A percentile compares a stretch with the other conserved stretches of the same genome.
Evolutionary conservation across 1,140 invertebrate species (phyloP).

Genomic region (Drosophila tropicalis): DNA sequence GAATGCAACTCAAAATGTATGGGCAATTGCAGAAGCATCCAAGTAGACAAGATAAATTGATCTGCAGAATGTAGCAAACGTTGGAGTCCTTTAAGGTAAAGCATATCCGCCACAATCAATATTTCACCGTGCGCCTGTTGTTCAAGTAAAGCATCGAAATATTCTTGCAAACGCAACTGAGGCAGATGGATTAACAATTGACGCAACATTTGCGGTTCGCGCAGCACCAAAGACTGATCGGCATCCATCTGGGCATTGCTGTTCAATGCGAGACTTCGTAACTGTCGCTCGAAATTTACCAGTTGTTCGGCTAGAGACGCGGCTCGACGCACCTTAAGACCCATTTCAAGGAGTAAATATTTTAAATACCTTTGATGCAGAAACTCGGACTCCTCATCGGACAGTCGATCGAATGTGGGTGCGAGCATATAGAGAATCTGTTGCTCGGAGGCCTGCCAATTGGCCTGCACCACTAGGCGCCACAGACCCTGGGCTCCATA

Average conservation of each 20-base stretch:
- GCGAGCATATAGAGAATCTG: slow-evolving; percentile 65
- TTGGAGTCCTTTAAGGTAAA: slow-evolving; percentile 50
- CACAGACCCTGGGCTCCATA: slow-evolving; percentile 64
- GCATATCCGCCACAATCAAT: slow-evolving; percentile 62
- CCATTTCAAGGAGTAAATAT: slow-evolving; percentile 63
- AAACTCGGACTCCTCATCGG: slow-evolving; percentile 47
- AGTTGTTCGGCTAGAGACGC: slow-evolving; percentile 46
- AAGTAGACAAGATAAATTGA: slow-evolving; percentile 48
- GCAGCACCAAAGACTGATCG: slow-evolving; percentile 45
- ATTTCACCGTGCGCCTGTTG: slow-evolving; percentile 27
- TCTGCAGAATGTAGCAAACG: slow-evolving; percentile 32
- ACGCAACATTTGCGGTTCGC: slow-evolving; percentile 51
- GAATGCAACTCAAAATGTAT: slow-evolving; percentile 61
- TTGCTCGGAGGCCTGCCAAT: slow-evolving; percentile 73
- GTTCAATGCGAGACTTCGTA: slow-evolving; percentile 26
- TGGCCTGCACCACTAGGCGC: slow-evolving; percentile 56
- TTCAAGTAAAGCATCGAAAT: slow-evolving; percentile 44
- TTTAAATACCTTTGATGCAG: slow-evolving; percentile 70
- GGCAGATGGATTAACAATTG: slow-evolving; percentile 52
- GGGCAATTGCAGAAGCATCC: slow-evolving; percentile 68
- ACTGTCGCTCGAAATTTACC: slow-evolving; percentile 55
- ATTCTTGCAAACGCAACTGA: slow-evolving; percentile 43
- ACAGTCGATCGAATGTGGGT: slow-evolving; percentile 55
- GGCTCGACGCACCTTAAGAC: slow-evolving; percentile 58
- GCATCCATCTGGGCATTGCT: background rate